Conservation (phyloP, 2,888 invertebrate species). For the Pristionchus maxplancki region DNA sequence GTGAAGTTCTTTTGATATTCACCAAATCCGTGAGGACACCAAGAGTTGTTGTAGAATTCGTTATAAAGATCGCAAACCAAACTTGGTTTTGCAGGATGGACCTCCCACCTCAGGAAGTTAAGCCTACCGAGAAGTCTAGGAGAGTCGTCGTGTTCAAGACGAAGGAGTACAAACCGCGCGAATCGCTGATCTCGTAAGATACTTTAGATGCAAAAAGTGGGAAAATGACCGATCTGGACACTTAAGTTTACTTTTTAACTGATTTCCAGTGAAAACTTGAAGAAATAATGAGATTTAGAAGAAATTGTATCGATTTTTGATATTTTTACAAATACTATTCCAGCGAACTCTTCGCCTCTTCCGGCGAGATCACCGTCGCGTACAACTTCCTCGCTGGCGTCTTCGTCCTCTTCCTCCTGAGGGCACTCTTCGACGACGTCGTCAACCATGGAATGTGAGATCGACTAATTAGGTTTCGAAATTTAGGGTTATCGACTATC, state of each 20-base stretch:
- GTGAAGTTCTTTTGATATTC: not conserved
- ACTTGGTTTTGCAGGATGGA: slow-evolving; percentile 5
- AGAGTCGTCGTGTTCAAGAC: slow-evolving; percentile 61
- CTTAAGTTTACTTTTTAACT: too few relatives aligned
- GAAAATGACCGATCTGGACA: too few relatives aligned
- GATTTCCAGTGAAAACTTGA: too few relatives aligned
- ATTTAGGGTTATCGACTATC: too few relatives aligned
- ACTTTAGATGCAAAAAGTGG: not conserved
- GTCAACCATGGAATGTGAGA: slow-evolving; percentile 67
- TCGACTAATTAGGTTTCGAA: not conserved
- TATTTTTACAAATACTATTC: not conserved
- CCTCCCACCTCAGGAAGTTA: not conserved
- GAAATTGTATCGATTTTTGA: too few relatives aligned
- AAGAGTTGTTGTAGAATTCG: too few relatives aligned
- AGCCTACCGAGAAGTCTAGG: not conserved
- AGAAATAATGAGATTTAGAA: not conserved
- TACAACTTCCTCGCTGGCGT: slow-evolving; percentile 73
- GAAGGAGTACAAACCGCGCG: slow-evolving; percentile 66
- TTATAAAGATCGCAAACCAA: not conserved
- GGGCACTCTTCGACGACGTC: slow-evolving; percentile 69
- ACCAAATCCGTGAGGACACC: too few relatives aligned
- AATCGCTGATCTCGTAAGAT: slow-evolving; percentile 68
- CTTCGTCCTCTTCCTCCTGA: slow-evolving; percentile 68
- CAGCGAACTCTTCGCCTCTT: slow-evolving; percentile 54
- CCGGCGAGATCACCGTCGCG: slow-evolving; percentile 66